These are phyloP conservation scores for Aleiodes sp. DNA, from an alignment of 1,140 invertebrate genomes.

Conservation along the genomic window DNA sequence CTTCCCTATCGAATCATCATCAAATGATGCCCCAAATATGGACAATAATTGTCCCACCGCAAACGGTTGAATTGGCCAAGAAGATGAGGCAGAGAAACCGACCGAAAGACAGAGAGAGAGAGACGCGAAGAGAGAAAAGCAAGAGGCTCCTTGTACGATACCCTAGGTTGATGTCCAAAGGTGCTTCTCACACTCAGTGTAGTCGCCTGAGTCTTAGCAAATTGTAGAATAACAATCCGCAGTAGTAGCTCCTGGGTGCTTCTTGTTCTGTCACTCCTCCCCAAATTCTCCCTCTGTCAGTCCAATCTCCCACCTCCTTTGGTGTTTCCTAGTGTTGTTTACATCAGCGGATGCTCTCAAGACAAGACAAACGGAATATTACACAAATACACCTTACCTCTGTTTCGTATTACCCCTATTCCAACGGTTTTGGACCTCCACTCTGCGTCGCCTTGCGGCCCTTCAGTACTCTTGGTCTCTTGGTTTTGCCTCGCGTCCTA, in stretches of 20 bases:
- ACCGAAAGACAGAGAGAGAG: constrained; percentile 3
- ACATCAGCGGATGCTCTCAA: constrained; percentile 65
- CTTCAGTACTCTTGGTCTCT: neutral
- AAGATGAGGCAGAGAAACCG: neutral
- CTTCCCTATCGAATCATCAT: neutral
- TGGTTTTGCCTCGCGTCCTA: neutral
- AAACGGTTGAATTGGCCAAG: constrained; percentile 22
- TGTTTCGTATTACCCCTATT: constrained; percentile 28
- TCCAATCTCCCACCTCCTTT: constrained; percentile 20
- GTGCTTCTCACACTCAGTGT: constrained; percentile 58
- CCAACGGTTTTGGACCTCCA: neutral
- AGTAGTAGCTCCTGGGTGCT: constrained; percentile 55
- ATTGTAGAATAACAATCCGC: constrained; percentile 68
- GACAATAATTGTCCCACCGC: constrained; percentile 45
- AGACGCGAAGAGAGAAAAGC: no score
- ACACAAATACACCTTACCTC: constrained; percentile 61
- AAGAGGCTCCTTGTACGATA: constrained; percentile 47
- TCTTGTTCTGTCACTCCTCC: constrained; percentile 43
- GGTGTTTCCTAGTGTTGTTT: constrained; percentile 55
- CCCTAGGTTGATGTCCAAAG: constrained; percentile 64
- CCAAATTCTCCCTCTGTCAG: neutral
- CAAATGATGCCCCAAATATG: neutral
- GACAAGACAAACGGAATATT: constrained; percentile 69
- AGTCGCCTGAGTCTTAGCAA: constrained; percentile 61
- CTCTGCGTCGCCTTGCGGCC: neutral